These are phyloP conservation scores for Callyntrura sp. DNA, from an alignment of 2,888 invertebrate species.

Conservation along the genomic window DNA sequence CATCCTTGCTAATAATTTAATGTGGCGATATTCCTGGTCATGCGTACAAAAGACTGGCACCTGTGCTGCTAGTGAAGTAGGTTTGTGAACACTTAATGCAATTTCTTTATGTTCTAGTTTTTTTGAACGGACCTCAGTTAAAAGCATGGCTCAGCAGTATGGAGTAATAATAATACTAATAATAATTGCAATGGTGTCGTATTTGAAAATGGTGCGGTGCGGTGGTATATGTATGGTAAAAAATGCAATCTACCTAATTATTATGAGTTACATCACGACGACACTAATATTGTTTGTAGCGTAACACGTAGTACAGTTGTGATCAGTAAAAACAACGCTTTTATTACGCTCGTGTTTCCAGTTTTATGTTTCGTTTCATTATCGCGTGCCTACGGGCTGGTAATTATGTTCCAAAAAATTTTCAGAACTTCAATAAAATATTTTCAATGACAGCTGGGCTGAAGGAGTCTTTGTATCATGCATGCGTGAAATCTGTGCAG, in stretches of 20 bases:
- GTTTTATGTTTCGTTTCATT: background rate
- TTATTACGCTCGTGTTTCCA: background rate
- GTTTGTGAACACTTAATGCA: background rate
- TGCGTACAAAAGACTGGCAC: background rate
- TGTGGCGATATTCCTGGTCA: slow-evolving; percentile 1
- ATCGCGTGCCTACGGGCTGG: background rate
- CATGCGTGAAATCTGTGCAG: no score
- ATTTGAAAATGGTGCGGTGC: no score
- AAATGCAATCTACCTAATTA: background rate
- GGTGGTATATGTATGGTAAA: no score
- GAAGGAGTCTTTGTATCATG: no score
- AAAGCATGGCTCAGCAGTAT: no score
- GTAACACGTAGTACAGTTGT: background rate
- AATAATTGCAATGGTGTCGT: no score
- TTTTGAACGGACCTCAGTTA: no score
- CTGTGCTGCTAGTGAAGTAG: no score
- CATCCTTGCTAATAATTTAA: background rate
- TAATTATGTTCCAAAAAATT: background rate
- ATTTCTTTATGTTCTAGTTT: background rate
- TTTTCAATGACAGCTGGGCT: background rate
- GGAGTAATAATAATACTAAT: no score
- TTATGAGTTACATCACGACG: background rate
- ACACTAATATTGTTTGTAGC: background rate
- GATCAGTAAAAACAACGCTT: background rate
- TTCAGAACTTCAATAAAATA: background rate